These are phyloP conservation scores for Epinephelus malabaricus DNA, from an alignment of 2,797 vertebrate genomes.

Conservation along the genomic window DNA sequence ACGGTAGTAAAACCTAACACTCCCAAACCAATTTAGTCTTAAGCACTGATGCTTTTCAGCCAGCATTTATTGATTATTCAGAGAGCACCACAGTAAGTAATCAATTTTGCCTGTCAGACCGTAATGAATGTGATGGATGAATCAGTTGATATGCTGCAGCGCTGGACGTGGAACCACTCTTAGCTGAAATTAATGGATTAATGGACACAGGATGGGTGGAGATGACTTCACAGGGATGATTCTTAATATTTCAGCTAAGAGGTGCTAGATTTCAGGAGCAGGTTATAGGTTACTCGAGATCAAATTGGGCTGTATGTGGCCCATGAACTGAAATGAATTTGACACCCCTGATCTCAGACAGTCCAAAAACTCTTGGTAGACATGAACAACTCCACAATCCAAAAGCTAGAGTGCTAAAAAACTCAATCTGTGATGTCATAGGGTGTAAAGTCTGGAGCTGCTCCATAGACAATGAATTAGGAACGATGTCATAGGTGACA, in stretches of 20 bases:
- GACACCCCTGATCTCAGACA: no score
- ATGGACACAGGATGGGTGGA: not conserved
- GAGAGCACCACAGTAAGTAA: constrained; percentile 21
- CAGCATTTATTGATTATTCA: constrained; percentile 49
- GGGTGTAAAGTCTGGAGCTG: no score
- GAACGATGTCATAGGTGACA: no score
- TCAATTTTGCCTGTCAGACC: constrained; percentile 19
- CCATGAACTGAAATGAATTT: no score
- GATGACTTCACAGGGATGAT: not conserved
- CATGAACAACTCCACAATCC: no score
- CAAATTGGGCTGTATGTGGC: no score
- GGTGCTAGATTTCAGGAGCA: no score
- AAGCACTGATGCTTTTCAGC: constrained; percentile 6
- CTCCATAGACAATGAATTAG: no score
- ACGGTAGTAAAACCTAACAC: not conserved
- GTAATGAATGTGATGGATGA: constrained; percentile 41
- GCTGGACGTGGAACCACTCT: not conserved
- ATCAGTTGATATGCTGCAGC: constrained; percentile 37
- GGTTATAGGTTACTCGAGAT: no score
- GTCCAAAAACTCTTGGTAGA: no score
- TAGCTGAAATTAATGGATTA: constrained; percentile 25
- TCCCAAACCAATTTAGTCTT: constrained; percentile 21
- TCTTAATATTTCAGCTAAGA: not conserved
- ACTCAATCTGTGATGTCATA: no score
- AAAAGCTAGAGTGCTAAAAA: no score